These are phyloP conservation scores for Chorisops tibialis DNA, from an alignment of 2,888 invertebrate species.

Conservation along the genomic window DNA sequence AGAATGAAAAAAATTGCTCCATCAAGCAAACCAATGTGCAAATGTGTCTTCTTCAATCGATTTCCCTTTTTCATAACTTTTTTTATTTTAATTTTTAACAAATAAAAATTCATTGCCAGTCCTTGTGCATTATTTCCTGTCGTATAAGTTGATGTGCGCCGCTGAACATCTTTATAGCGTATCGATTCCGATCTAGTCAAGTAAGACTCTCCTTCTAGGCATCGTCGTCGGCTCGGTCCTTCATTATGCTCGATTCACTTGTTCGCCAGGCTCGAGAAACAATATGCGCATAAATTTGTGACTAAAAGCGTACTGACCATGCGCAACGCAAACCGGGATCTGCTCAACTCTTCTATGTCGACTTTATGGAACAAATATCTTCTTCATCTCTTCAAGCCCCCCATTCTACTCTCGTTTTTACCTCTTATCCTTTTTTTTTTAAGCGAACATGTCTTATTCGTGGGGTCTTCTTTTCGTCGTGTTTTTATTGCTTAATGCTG, in stretches of 20 bases:
- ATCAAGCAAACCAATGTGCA: too few relatives aligned
- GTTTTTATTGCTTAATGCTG: not conserved
- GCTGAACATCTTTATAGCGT: constrained; percentile 18
- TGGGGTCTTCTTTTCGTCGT: constrained; percentile 1
- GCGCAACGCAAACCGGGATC: not conserved
- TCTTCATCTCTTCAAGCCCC: constrained; percentile 5
- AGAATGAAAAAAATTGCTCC: too few relatives aligned
- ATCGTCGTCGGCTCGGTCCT: not conserved
- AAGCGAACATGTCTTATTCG: constrained; percentile 6
- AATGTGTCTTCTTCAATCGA: too few relatives aligned
- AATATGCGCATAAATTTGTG: constrained; percentile 26
- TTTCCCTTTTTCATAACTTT: not conserved
- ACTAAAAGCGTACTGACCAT: constrained; percentile 22
- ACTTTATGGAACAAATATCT: constrained; percentile 9
- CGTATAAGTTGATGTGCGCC: constrained; percentile 23
- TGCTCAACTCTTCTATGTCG: too few relatives aligned
- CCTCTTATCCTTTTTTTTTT: constrained; percentile 11
- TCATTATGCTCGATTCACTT: constrained; percentile 25
- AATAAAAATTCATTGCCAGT: constrained; percentile 25
- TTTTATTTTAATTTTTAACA: constrained; percentile 10
- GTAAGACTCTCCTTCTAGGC: too few relatives aligned
- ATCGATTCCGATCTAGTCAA: constrained; percentile 2
- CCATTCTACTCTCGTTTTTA: constrained; percentile 13
- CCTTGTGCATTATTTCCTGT: constrained; percentile 26
- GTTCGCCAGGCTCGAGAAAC: constrained; percentile 4